These are phyloP conservation scores for Gorsachius magnificus DNA, from an alignment of 2,797 vertebrate species.

Conservation along the genomic window DNA sequence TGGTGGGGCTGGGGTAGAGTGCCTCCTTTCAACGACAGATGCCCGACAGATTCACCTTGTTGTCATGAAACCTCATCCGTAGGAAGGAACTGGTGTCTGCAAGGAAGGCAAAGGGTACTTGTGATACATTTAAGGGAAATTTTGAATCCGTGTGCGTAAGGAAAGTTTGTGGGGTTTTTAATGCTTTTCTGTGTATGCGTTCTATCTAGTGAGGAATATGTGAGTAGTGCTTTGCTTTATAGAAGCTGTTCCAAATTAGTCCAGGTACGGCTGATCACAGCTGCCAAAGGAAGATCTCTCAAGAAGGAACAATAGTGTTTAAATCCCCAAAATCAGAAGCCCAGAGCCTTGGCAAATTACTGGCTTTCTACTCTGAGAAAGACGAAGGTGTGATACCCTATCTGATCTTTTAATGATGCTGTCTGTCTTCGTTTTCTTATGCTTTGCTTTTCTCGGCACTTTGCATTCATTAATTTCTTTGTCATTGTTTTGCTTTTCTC, in stretches of 20 bases:
- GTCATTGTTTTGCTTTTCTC: background rate
- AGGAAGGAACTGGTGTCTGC: background rate
- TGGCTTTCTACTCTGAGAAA: background rate
- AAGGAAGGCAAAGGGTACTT: background rate
- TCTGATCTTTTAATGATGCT: background rate
- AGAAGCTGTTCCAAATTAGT: background rate
- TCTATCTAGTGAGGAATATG: background rate
- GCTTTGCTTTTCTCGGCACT: background rate
- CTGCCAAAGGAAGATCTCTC: background rate
- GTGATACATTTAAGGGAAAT: background rate
- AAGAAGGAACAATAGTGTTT: background rate
- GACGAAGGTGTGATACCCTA: background rate
- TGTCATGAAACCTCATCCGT: background rate
- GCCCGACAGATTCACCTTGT: background rate
- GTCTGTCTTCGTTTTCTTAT: background rate
- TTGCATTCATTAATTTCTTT: background rate
- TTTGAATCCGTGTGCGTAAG: accelerated
- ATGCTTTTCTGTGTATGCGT: accelerated
- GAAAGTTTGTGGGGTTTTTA: background rate
- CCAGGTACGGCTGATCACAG: background rate
- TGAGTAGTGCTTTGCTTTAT: background rate
- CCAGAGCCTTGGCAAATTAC: background rate
- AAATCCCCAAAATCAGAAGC: background rate
- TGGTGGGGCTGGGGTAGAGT: background rate
- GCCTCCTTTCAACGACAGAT: background rate